Evolutionary conservation across 2,888 invertebrate genomes (phyloP).

Genomic region (Brachyopa scutellaris): DNA sequence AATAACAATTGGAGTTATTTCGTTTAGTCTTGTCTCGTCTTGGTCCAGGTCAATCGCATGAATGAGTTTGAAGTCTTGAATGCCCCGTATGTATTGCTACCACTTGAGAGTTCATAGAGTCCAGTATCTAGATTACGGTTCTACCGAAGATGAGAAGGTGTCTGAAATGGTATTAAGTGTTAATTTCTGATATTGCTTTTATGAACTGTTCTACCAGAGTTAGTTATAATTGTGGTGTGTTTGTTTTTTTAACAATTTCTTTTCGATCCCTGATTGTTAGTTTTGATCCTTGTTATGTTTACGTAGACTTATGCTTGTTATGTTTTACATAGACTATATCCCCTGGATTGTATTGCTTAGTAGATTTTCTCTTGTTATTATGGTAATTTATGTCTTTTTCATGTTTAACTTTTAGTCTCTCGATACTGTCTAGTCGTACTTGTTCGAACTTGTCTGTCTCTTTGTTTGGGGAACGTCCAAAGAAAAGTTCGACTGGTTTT

Average conservation of each 20-base stretch:
- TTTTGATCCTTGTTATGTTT: conserved; percentile 56
- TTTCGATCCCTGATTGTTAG: conserved; percentile 36
- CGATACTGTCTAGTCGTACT: background rate
- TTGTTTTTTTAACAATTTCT: conserved; percentile 47
- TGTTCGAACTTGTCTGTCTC: no score
- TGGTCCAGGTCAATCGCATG: background rate
- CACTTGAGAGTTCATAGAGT: conserved; percentile 27
- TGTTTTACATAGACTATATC: background rate
- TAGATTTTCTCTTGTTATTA: background rate
- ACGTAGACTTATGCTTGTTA: no score
- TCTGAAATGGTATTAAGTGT: no score
- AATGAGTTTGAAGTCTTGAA: conserved; percentile 34
- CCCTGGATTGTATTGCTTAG: background rate
- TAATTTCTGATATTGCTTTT: no score
- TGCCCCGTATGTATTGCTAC: conserved; percentile 28
- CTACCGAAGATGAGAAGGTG: no score
- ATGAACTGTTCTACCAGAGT: conserved; percentile 32
- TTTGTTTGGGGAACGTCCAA: no score
- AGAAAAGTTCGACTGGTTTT: conserved; percentile 50
- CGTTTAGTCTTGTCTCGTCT: conserved; percentile 9
- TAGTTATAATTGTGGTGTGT: conserved; percentile 23
- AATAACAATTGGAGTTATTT: conserved; percentile 2
- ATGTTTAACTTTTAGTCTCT: background rate
- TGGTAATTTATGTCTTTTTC: no score
- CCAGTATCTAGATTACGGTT: conserved; percentile 7